A percentile compares a stretch with the other conserved stretches of the same genome.
Evolutionary conservation across 2,113 vertebrate genomes (phyloP).

Genomic region (Dasyprocta punctata): DNA sequence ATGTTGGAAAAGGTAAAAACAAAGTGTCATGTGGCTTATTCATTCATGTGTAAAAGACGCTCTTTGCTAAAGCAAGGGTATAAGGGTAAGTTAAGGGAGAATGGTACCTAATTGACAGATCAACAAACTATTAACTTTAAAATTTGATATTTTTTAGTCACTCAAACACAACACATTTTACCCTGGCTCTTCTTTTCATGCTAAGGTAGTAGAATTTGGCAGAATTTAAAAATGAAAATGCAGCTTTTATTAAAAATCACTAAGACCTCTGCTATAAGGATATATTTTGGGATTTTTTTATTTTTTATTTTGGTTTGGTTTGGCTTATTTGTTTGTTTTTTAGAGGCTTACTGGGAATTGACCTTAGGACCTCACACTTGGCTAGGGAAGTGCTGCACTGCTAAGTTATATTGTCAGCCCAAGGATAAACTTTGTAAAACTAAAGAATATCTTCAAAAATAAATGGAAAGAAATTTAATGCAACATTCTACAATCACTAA

Average conservation of each 20-base stretch:
- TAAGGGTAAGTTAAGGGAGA: background rate
- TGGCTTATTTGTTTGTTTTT: too few relatives aligned
- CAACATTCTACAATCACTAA: slow-evolving; percentile 9
- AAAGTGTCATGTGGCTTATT: background rate
- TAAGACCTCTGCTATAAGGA: background rate
- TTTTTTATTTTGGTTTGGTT: too few relatives aligned
- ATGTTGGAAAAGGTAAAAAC: slow-evolving; percentile 82
- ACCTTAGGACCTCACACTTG: too few relatives aligned
- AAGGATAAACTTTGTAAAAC: background rate
- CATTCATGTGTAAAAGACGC: background rate
- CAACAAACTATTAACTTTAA: slow-evolving; percentile 13
- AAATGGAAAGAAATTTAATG: slow-evolving; percentile 15
- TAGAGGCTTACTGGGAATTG: too few relatives aligned
- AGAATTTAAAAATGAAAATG: slow-evolving; percentile 37
- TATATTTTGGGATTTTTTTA: background rate
- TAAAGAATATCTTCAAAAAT: background rate
- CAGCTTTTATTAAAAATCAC: background rate
- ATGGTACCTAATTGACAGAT: background rate
- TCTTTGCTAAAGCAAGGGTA: background rate
- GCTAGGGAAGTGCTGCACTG: too few relatives aligned
- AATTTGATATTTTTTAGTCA: background rate
- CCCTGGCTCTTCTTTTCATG: background rate
- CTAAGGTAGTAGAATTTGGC: background rate
- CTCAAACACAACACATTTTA: slow-evolving; percentile 4
- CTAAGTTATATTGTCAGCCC: too few relatives aligned